These are phyloP conservation scores for Tachina lurida DNA, from an alignment of 2,888 invertebrate genomes.

Conservation along the genomic window DNA sequence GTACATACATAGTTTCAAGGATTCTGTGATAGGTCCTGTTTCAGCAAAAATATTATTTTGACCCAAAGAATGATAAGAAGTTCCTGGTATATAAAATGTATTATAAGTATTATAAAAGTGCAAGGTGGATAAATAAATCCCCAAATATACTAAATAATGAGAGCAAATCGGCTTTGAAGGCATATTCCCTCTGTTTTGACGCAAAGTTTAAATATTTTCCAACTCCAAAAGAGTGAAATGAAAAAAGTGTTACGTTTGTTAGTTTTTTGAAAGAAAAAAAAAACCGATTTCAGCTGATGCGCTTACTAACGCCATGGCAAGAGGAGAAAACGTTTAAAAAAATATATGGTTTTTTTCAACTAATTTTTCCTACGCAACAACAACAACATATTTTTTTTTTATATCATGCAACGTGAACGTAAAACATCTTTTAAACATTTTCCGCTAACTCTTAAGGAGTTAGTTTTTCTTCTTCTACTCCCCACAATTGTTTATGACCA, in stretches of 20 bases:
- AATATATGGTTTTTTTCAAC: constrained; percentile 1
- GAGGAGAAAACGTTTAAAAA: neutral
- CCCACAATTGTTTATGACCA: constrained; percentile 38
- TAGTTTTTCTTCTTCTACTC: constrained; percentile 35
- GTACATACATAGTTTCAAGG: no score
- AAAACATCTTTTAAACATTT: constrained; percentile 64
- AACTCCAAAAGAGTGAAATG: neutral
- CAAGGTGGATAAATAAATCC: no score
- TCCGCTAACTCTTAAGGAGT: constrained; percentile 43
- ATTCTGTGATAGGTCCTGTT: no score
- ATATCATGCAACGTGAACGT: constrained; percentile 24
- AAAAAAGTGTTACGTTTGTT: constrained; percentile 12
- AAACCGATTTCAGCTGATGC: constrained; percentile 48
- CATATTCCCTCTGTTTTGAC: neutral
- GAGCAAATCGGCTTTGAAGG: neutral
- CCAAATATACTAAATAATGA: no score
- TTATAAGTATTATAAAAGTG: no score
- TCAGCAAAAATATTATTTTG: no score
- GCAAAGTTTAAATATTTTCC: neutral
- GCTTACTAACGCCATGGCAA: neutral
- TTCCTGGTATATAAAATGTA: no score
- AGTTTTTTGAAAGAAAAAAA: constrained; percentile 19
- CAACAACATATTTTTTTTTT: constrained; percentile 4
- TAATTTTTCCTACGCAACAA: neutral
- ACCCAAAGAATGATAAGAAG: no score